phyloP scores from a whole-genome alignment of 2,797 vertebrate genomes.

The Tenualosa thibaudeaui region DNA sequence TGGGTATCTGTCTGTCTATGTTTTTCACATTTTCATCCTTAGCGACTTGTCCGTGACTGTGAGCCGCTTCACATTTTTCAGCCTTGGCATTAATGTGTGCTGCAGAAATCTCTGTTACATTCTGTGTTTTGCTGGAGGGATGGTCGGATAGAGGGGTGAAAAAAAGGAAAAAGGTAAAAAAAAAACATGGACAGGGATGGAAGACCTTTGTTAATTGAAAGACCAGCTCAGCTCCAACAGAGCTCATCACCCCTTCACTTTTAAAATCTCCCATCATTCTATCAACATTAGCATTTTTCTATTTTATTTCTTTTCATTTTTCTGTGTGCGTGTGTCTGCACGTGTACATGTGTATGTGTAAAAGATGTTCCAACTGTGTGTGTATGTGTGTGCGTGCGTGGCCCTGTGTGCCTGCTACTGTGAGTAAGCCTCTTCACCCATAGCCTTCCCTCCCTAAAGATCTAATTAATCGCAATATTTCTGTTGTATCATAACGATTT shows the following conservation, averaged over 20 bases:
- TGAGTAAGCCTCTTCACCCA: background rate
- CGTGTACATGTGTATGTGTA: background rate
- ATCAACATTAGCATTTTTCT: background rate
- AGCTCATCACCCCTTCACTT: background rate
- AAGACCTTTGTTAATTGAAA: background rate
- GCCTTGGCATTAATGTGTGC: background rate
- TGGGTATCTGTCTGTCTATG: background rate
- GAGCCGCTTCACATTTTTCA: background rate
- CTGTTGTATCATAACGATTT: background rate
- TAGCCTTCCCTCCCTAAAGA: conserved; percentile 4
- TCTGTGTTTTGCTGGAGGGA: background rate
- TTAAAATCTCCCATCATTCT: background rate
- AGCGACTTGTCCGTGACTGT: background rate
- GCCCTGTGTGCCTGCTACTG: background rate
- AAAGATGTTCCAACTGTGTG: background rate
- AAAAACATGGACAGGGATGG: background rate
- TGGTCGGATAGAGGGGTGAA: background rate
- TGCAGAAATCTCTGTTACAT: background rate
- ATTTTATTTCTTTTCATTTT: background rate
- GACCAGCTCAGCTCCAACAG: background rate
- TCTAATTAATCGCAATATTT: conserved; percentile 1
- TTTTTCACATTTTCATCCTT: background rate
- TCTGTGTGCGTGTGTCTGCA: background rate
- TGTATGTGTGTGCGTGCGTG: background rate
- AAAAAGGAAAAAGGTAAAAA: background rate